Conservation (phyloP, 2,888 invertebrate genomes). For the Cephonodes hylas region DNA sequence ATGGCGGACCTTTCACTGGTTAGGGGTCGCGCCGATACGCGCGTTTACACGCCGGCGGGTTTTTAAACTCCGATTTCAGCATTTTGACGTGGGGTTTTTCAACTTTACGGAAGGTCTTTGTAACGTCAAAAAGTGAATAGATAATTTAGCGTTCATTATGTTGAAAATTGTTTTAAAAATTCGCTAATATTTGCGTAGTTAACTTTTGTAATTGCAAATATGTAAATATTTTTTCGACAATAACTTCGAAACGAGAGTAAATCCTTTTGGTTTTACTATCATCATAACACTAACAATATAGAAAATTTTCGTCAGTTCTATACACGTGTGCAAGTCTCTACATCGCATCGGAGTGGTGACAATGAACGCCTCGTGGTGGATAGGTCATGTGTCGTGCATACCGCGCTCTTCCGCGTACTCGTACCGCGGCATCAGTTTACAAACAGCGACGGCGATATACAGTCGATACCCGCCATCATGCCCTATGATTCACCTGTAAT, state of each 20-base stretch:
- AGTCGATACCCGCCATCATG: background rate
- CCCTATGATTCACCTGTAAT: background rate
- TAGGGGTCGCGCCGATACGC: background rate
- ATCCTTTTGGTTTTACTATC: no score
- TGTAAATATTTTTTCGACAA: no score
- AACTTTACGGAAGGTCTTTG: no score
- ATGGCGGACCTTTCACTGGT: constrained; percentile 39
- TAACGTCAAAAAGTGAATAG: no score
- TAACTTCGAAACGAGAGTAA: no score
- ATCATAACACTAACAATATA: no score
- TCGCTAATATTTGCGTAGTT: no score
- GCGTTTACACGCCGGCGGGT: background rate
- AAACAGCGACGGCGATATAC: constrained; percentile 17
- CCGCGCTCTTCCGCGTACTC: constrained; percentile 31
- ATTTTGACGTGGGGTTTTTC: background rate
- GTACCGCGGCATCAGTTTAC: constrained; percentile 23
- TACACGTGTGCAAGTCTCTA: background rate
- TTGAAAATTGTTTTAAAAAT: no score
- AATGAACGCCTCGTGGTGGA: constrained; percentile 16
- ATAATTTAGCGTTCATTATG: no score
- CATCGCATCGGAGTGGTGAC: background rate
- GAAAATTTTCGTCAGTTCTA: no score
- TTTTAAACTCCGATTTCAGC: background rate
- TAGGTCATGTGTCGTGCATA: constrained; percentile 37
- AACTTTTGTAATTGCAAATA: no score